A percentile compares a stretch with the other conserved stretches of the same genome.
These are phyloP conservation scores for Ennomos quercinarius DNA, from an alignment of 2,888 invertebrate species.

Conservation along the genomic window DNA sequence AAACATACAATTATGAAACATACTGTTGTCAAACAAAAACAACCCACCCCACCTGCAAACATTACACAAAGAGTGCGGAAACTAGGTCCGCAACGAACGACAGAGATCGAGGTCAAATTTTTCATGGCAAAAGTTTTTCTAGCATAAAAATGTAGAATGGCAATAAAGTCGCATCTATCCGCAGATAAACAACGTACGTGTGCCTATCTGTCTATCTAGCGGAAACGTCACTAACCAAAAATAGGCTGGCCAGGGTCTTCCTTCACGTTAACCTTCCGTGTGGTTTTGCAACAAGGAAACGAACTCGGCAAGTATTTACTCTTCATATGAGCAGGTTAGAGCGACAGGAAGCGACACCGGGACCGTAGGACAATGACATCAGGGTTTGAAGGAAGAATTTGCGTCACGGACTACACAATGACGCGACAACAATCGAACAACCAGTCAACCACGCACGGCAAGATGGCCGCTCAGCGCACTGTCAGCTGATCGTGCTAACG, in stretches of 20 bases:
- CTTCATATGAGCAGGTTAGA: constrained; percentile 43
- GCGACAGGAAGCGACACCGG: constrained; percentile 50
- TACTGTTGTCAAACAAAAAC: constrained; percentile 52
- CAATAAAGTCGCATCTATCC: constrained; percentile 40
- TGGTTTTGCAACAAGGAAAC: constrained; percentile 65
- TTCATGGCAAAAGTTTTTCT: constrained; percentile 47
- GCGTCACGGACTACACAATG: constrained; percentile 77
- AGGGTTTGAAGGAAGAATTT: constrained; percentile 69
- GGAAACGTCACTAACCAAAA: constrained; percentile 75
- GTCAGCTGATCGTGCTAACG: constrained; percentile 84
- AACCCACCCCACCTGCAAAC: constrained; percentile 44
- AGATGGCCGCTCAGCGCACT: constrained; percentile 75
- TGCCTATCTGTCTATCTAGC: constrained; percentile 55
- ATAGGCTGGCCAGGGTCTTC: constrained; percentile 77
- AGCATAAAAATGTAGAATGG: constrained; percentile 45
- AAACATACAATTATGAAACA: too few relatives aligned
- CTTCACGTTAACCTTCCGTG: constrained; percentile 68
- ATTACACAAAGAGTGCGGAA: constrained; percentile 58
- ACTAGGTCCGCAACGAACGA: constrained; percentile 56
- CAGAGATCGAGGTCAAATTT: constrained; percentile 40
- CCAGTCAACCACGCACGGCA: constrained; percentile 66
- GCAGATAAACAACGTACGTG: constrained; percentile 44
- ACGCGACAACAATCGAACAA: constrained; percentile 70
- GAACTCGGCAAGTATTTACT: constrained; percentile 37
- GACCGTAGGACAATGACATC: constrained; percentile 75